Conservation (phyloP, 2,888 invertebrate species). For the Hydrotaea cyrtoneurina region DNA sequence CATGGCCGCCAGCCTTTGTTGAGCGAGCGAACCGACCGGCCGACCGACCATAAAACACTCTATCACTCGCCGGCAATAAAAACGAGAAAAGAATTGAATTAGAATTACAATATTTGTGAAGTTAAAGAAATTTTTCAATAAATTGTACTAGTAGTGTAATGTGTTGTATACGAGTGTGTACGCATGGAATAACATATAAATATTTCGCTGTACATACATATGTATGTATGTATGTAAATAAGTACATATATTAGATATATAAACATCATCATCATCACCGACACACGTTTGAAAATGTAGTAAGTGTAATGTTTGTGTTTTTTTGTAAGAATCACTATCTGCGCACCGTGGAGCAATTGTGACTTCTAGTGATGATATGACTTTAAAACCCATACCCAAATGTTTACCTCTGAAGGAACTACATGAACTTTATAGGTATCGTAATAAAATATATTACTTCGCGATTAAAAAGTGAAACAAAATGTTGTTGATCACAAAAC, state of each 20-base stretch:
- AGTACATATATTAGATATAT: background rate
- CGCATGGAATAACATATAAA: background rate
- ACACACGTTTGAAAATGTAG: no score
- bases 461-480: no score
- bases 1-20: background rate
- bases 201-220: background rate
- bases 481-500: no score
- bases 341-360: background rate
- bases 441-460: no score
- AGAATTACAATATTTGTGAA: background rate
- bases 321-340: background rate
- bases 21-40: no score
- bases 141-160: background rate
- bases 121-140: conserved; percentile 3
- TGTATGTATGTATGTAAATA: background rate
- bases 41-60: background rate
- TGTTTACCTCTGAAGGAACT: no score
- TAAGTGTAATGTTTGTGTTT: background rate
- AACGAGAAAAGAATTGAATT: background rate
- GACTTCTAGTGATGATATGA: background rate
- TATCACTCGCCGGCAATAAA: background rate
- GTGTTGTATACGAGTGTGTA: background rate
- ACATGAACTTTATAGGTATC: no score
- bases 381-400: no score
- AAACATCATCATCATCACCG: background rate